Evolutionary conservation across 2,888 invertebrate genomes (phyloP), one percentile per base, ranked within the genome.

Genomic region (Eilema sororculum): DNA sequence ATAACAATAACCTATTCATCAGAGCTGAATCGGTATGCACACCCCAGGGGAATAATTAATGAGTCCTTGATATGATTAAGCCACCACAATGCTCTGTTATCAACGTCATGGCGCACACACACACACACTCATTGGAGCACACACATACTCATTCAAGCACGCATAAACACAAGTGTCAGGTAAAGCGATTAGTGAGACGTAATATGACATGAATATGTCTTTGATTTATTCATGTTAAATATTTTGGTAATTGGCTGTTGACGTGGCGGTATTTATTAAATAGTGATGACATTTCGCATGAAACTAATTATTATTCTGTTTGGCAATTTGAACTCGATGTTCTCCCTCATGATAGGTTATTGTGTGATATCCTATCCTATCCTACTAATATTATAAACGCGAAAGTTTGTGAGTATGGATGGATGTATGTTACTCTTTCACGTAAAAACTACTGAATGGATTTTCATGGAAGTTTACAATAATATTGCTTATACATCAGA

Each of bases 31-130:
- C 85, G 74, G 86, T 82, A 78, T 82, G 79, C 84, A 80, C 81
- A 83, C 84, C 87, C 87, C 78, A 71, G 70, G 87, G 84, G 93
- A 90, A 93, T 93, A 90, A 93, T 92, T 93, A 92, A 93, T 90
- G 90, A 87, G 86, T 75, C 86, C 86, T 86, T 88, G 90, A 92
- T 93, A 93, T 92, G 90, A 92, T 93, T 93, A 93, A 88, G 85
- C 88, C 79, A 75, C 89, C 91, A 93, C 93, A 93, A 93, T 92
- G 88, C 86, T 78, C 73, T 90, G 91, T 93, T 91, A 92, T 93
- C 91, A 93, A 83, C 86, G 87, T 84, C 83, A 85, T 72, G 76
- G 66, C 65, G 69, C 68, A 68, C 68, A 66, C 72, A 72, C 72
- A 72, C 71, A 73, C 62, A 46, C 65, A 67, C 57, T 64, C 33